phyloP scores from a whole-genome alignment of 2,888 invertebrate genomes.

The Rhamphomyia laevipes region DNA sequence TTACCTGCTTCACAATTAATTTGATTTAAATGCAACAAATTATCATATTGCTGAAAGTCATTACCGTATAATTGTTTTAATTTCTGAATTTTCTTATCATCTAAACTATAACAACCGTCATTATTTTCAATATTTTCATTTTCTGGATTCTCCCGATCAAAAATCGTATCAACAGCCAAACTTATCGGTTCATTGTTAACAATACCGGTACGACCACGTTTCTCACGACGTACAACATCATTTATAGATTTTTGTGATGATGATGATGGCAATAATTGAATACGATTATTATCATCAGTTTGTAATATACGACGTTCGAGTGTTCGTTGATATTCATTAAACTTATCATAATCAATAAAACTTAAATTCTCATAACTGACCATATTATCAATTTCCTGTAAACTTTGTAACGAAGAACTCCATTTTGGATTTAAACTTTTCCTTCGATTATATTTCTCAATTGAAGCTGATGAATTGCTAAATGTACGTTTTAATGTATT shows the following conservation, averaged over 20 bases:
- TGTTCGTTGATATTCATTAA: slow-evolving; percentile 39
- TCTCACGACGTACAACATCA: slow-evolving; percentile 8
- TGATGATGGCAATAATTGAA: background rate
- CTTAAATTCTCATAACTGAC: slow-evolving; percentile 46
- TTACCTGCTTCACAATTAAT: too few relatives aligned
- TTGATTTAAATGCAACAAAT: background rate
- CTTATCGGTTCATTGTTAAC: background rate
- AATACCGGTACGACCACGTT: background rate
- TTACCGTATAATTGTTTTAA: background rate
- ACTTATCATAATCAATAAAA: slow-evolving; percentile 44
- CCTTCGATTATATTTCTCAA: slow-evolving; percentile 27
- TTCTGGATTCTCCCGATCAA: background rate
- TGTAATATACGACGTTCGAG: slow-evolving; percentile 29
- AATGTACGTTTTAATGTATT: slow-evolving; percentile 8
- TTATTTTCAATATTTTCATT: background rate
- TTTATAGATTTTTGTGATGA: background rate
- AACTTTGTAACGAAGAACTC: slow-evolving; percentile 42
- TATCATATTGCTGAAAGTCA: background rate
- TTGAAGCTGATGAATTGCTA: slow-evolving; percentile 1
- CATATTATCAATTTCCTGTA: slow-evolving; percentile 44
- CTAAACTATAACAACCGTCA: background rate
- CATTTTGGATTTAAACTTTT: slow-evolving; percentile 37
- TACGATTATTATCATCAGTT: background rate
- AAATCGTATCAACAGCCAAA: background rate
- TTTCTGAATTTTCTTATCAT: background rate